Conservation (phyloP, 2,888 invertebrate species). For the Odontocerum albicorne region DNA sequence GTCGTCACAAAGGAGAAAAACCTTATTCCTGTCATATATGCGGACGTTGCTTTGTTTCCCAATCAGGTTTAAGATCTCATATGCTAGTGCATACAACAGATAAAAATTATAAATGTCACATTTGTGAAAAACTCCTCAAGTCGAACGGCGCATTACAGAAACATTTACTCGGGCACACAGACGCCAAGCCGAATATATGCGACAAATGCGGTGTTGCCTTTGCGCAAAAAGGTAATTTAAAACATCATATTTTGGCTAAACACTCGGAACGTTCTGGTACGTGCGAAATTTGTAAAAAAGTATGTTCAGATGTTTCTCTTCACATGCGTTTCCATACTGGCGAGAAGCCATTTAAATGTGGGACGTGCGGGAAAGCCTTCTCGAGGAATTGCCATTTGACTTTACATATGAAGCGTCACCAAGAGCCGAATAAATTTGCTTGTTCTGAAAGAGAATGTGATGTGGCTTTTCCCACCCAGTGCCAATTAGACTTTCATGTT, state of each 20-base stretch:
- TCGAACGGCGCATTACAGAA: slow-evolving; percentile 16
- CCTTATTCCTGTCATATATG: slow-evolving; percentile 26
- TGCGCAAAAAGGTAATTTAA: slow-evolving; percentile 57
- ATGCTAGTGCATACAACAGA: slow-evolving; percentile 20
- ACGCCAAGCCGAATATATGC: slow-evolving; percentile 49
- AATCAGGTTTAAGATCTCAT: slow-evolving; percentile 14
- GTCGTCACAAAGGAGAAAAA: slow-evolving; percentile 40
- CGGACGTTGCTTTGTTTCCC: slow-evolving; percentile 22
- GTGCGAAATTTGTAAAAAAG: slow-evolving; percentile 56
- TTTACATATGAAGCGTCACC: slow-evolving; percentile 50
- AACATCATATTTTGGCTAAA: slow-evolving; percentile 55
- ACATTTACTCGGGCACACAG: slow-evolving; percentile 42
- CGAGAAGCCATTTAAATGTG: slow-evolving; percentile 51
- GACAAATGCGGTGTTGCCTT: slow-evolving; percentile 54
- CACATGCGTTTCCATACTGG: slow-evolving; percentile 63
- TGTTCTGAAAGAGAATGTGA: slow-evolving; percentile 51
- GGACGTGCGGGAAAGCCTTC: slow-evolving; percentile 47
- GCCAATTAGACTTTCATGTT: slow-evolving; percentile 52
- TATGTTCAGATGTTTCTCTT: slow-evolving; percentile 56
- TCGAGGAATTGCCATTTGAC: slow-evolving; percentile 47
- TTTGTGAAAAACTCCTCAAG: slow-evolving; percentile 30
- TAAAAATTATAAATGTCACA: slow-evolving; percentile 23
- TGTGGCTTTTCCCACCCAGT: slow-evolving; percentile 49
- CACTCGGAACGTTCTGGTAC: slow-evolving; percentile 61
- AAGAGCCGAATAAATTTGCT: slow-evolving; percentile 48